A percentile compares a stretch with the other conserved stretches of the same genome.
These are phyloP conservation scores for Cosmorhoe ocellata DNA, from an alignment of 2,888 invertebrate species.

Conservation along the genomic window DNA sequence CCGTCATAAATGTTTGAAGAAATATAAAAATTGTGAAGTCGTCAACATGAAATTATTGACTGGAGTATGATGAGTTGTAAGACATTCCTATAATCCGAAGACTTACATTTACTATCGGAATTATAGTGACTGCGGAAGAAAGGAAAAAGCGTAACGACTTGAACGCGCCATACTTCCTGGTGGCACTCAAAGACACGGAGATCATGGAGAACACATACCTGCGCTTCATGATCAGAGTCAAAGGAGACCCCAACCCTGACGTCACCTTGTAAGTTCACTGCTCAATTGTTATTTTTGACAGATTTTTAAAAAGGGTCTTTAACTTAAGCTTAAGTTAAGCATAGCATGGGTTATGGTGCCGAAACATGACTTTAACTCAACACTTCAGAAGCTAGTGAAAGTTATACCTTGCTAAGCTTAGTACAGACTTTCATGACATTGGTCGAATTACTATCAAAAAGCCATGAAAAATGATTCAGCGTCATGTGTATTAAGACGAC, in stretches of 20 bases:
- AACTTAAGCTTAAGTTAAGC: too few relatives aligned
- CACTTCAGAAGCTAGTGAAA: too few relatives aligned
- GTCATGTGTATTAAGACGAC: too few relatives aligned
- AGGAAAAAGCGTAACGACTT: conserved; percentile 85
- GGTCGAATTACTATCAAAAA: too few relatives aligned
- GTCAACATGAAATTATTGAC: not conserved
- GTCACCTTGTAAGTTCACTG: conserved; percentile 91
- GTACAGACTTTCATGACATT: too few relatives aligned
- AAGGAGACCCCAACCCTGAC: conserved; percentile 93
- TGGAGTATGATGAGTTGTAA: conserved; percentile 15
- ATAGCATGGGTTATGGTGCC: too few relatives aligned
- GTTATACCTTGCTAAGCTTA: too few relatives aligned
- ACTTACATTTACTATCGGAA: not conserved
- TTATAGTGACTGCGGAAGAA: conserved; percentile 87
- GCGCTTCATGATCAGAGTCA: conserved; percentile 93
- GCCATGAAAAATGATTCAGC: too few relatives aligned
- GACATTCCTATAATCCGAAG: not conserved
- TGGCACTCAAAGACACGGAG: conserved; percentile 93
- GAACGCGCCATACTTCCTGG: conserved; percentile 91
- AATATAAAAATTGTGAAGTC: too few relatives aligned
- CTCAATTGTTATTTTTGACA: not conserved
- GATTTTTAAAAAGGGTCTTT: too few relatives aligned
- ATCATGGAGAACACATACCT: conserved; percentile 92
- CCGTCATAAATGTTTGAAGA: conserved; percentile 5
- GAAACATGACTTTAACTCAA: too few relatives aligned